A percentile compares a stretch with the other conserved stretches of the same genome.
Evolutionary conservation across 2,113 vertebrate genomes (phyloP).

Genomic region (Apeltes quadracus): DNA sequence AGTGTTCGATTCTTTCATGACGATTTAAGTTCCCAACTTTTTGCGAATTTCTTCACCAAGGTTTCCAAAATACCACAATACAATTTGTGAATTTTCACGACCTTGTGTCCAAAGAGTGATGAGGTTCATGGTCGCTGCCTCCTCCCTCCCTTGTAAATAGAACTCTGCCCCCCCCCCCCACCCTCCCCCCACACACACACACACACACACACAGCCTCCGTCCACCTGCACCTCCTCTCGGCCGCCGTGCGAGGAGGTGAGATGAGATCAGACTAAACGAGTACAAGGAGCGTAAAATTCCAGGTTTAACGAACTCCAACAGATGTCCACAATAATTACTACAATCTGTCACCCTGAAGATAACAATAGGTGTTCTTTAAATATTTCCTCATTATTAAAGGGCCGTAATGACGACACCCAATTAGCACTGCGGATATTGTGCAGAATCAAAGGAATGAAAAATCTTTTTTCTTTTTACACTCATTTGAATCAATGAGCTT

Average conservation of each 20-base stretch:
- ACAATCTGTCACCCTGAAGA: slow-evolving; percentile 66
- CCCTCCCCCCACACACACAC: no score
- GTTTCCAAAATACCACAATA: no score
- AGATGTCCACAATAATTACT: slow-evolving; percentile 68
- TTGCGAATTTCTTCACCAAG: not conserved
- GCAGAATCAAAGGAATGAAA: slow-evolving; percentile 49
- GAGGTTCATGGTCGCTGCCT: not conserved
- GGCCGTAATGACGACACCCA: slow-evolving; percentile 60
- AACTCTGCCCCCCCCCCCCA: slow-evolving; percentile 4
- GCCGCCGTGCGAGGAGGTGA: slow-evolving; percentile 31
- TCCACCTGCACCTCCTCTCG: not conserved
- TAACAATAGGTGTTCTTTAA: slow-evolving; percentile 77
- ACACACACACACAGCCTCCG: no score
- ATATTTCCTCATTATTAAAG: slow-evolving; percentile 76
- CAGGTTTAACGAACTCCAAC: slow-evolving; percentile 55
- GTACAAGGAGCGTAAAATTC: slow-evolving; percentile 52
- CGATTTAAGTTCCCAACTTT: no score
- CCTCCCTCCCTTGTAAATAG: not conserved
- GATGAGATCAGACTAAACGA: slow-evolving; percentile 48
- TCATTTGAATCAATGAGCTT: slow-evolving; percentile 6
- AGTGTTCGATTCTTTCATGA: not conserved
- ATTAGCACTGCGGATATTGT: slow-evolving; percentile 62
- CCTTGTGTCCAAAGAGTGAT: not conserved
- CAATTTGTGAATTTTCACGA: no score
- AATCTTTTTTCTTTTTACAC: not conserved